phyloP scores from a whole-genome alignment of 2,113 vertebrate species.

The Lycaon pictus region DNA sequence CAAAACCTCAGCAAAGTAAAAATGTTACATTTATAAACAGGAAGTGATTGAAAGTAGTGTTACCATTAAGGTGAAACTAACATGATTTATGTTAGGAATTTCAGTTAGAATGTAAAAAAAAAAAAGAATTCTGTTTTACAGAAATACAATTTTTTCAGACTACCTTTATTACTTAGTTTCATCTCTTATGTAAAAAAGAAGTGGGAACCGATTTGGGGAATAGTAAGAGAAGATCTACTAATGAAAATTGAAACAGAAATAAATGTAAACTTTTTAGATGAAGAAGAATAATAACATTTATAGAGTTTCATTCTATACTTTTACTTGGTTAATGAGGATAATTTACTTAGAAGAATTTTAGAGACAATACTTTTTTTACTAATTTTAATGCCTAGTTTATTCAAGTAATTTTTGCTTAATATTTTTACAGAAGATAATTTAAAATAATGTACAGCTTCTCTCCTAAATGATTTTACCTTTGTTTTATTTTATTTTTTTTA shows the following conservation, averaged over 20 bases:
- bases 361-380: background rate
- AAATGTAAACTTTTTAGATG: background rate
- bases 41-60: background rate
- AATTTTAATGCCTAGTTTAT: background rate
- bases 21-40: background rate
- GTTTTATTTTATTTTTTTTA: background rate
- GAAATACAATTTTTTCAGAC: background rate
- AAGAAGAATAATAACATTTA: background rate
- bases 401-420: background rate
- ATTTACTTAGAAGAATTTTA: background rate
- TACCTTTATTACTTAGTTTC: background rate
- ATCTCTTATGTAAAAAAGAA: background rate
- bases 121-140: background rate
- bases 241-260: background rate
- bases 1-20: background rate
- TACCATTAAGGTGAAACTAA: background rate
- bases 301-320: background rate
- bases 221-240: background rate
- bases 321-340: background rate
- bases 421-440: background rate
- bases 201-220: background rate
- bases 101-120: background rate
- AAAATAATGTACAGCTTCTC: background rate
- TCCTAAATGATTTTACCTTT: background rate
- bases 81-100: background rate